These are phyloP conservation scores for Castor canadensis DNA, from an alignment of 2,113 vertebrate species.

Conservation along the genomic window DNA sequence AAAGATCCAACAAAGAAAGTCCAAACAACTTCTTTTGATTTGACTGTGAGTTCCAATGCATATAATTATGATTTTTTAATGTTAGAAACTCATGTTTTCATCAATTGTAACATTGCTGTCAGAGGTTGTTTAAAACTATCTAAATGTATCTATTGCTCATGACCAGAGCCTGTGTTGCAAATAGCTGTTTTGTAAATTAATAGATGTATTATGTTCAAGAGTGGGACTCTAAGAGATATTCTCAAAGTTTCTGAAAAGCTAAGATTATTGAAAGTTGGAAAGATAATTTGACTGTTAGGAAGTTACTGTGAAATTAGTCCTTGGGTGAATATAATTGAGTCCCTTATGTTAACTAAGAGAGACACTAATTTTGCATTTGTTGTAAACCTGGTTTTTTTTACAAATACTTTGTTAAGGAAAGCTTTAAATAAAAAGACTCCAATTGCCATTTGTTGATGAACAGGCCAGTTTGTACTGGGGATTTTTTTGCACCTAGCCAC, in stretches of 20 bases:
- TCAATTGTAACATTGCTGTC: not conserved
- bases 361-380: not conserved
- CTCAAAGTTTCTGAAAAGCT: not conserved
- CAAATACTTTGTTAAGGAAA: not conserved
- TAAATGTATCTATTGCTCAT: not conserved
- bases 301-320: constrained; percentile 16
- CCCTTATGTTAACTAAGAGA: not conserved
- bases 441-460: not conserved
- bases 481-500: not conserved
- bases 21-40: constrained; percentile 8
- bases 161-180: constrained; percentile 40
- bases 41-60: not conserved
- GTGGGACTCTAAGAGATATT: not conserved
- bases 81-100: constrained; percentile 14
- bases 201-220: not conserved
- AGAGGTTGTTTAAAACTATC: not conserved
- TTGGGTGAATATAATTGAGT: not conserved
- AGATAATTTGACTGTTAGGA: not conserved
- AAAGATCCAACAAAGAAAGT: not conserved
- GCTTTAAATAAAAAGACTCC: not conserved
- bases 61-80: not conserved
- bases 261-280: not conserved
- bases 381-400: constrained; percentile 2
- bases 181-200: constrained; percentile 21
- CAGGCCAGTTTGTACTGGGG: not conserved